Base-by-base conservation (phyloP, 2,113 vertebrate genomes). In the Trinectes maculatus region DNA sequence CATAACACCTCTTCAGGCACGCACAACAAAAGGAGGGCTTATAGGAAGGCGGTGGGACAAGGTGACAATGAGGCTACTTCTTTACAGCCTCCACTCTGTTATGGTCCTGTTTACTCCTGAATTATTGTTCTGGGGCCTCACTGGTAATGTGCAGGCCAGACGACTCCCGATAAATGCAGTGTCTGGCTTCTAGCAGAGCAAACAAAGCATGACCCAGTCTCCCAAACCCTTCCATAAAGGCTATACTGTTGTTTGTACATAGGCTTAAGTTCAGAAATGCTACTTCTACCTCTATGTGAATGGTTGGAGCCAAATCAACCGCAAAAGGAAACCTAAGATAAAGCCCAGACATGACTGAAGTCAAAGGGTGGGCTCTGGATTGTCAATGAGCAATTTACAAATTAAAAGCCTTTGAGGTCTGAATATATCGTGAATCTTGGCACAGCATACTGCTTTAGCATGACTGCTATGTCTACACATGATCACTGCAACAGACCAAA, bases 161-260 rank as follows among this genome's bases (percentile, higher is more conserved):
- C 76, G 82, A 85, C 87, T 87, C 87, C 87, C 71, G 81, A 83
- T 89, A 87, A 90, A 85, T 87, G 85, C 77, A 82, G 87, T 80
- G 88, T 90, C 85, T 87, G 80, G 78, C 55, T 84, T 49, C 74
- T 79, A 62, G 59, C 34, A 72, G 61, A 49, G 65, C 63, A 84
- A 84, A 85, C 75, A 83, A 54, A 82, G 53, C 21, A 6, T 54
- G 64, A 57, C 57, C 71, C 43, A 47, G 58, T 68, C 68, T 44
- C 43, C 36, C 15, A 44, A 44, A 76, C 49, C 75, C 24, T 73
- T 82, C 65, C 46, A 25, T 71, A 67, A 80, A 80, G 34, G 77
- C 71, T 33, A 18, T 25, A 58, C 63, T 68, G 5, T 46, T 22
- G 19, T 40, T 6, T n/a, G 16, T 16, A 7, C 2, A 16, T 11